Evolutionary conservation across 2,113 vertebrate species (phyloP), one percentile per base, ranked within the genome.

Genomic region (Halichoerus grypus): DNA sequence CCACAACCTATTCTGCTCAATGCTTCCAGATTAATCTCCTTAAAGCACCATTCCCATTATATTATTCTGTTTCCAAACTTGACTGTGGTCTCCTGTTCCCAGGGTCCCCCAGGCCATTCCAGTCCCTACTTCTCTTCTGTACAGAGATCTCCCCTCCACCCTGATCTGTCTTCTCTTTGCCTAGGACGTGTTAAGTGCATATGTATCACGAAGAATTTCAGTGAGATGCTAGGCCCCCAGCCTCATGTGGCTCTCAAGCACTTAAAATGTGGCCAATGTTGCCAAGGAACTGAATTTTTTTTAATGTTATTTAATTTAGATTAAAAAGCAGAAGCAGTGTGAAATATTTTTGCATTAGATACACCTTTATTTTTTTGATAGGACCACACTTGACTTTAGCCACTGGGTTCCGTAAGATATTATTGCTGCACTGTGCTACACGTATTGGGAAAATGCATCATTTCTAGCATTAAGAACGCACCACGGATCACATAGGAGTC

Each of bases 271-370:
- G n/a, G 36, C 76, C 61, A 72, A 31, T 21, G 59, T 16, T 9
- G 28, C 63, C 2, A 0, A 92, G 86, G 19, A 87, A 57, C 13
- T 59, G 42, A 67, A 24, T 67, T 76, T 91, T 76, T 91, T 86
- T 81, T 14, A 46, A 90, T 72, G 93, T 63, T 13, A 71, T 77
- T 95, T 95, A 49, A 81, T 81, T 97, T 81, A 49, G 65, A 42
- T 22, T 67, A 51, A 79, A 95, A 88, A 90, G 57, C 15, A 63
- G 59, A 96, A 95, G 9, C 24, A 81, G 4, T 59, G 13, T 61
- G n/a, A 63, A 71, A 28, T 6, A 14, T 69, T 79, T 93, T 91
- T 51, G 63, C 18, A 71, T 36, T 39, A 46, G 46, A 51, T n/a
- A 85, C 8, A 77, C 4, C 7, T 86, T 77, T 67, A 87, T 61